Percentiles rank a stretch among this genome's conserved stretches.
Conservation (phyloP, 2,797 vertebrate genomes). For the Pantherophis alleghaniensis region DNA sequence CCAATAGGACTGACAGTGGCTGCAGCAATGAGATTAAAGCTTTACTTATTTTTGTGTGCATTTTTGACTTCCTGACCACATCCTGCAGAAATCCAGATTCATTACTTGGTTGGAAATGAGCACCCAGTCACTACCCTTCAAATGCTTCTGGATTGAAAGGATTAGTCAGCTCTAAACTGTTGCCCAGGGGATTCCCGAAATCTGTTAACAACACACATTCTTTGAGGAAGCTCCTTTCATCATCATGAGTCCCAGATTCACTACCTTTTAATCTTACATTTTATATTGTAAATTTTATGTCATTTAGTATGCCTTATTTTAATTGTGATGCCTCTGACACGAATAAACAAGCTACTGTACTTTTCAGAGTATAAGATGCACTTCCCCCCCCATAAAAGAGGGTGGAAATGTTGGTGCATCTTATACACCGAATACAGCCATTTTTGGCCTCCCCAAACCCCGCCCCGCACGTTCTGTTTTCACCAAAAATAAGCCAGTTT, state of each 20-base stretch:
- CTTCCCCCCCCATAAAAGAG: too few species aligned
- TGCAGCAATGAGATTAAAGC: not conserved
- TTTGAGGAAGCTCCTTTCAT: not conserved
- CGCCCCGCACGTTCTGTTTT: too few species aligned
- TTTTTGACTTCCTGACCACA: not conserved
- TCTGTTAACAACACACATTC: not conserved
- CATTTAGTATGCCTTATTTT: not conserved
- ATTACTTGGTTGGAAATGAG: not conserved
- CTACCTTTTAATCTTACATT: not conserved
- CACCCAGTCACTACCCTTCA: not conserved
- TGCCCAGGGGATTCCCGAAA: not conserved
- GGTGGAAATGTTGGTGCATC: too few species aligned
- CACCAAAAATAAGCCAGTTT: too few species aligned
- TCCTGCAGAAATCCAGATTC: not conserved
- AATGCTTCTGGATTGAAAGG: not conserved
- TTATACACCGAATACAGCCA: too few species aligned
- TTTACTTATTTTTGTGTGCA: not conserved
- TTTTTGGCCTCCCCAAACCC: too few species aligned
- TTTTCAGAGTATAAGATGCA: too few species aligned
- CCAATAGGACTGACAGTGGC: not conserved
- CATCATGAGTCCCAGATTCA: not conserved
- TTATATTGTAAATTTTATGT: not conserved
- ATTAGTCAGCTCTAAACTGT: not conserved
- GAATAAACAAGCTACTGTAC: not conserved
- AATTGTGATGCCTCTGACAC: not conserved